Percentiles rank a stretch among this genome's conserved stretches.
These are phyloP conservation scores for Malurus leucopterus DNA, from an alignment of 2,797 vertebrate species.

Conservation along the genomic window DNA sequence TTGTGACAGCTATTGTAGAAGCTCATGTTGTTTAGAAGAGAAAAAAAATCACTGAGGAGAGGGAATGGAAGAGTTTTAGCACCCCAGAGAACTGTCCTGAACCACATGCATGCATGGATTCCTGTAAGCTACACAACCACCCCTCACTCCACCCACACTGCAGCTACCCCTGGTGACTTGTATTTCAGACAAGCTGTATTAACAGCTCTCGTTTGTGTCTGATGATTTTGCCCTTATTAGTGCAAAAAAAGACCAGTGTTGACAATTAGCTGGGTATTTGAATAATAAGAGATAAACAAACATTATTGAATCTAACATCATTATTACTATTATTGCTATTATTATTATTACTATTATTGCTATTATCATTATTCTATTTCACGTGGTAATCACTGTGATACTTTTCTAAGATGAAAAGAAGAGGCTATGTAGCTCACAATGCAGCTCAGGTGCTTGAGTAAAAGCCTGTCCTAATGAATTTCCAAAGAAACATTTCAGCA, in stretches of 20 bases:
- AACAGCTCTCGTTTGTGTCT: not conserved
- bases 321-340: not conserved
- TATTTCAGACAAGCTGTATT: not conserved
- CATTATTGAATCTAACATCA: not conserved
- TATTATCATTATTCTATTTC: not conserved
- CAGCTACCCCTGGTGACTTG: not conserved
- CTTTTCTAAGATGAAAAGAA: not conserved
- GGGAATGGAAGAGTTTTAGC: not conserved
- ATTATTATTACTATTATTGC: not conserved
- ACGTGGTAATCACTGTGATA: not conserved
- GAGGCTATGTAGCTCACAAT: not conserved
- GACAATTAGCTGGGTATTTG: not conserved
- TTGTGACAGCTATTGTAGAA: not conserved
- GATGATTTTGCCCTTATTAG: not conserved
- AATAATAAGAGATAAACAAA: not conserved
- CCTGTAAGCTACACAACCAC: accelerated
- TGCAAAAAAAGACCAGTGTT: not conserved
- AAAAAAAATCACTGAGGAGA: not conserved
- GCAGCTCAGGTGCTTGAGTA: not conserved
- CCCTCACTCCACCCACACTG: accelerated
- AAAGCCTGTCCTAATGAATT: not conserved
- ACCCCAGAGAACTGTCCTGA: not conserved
- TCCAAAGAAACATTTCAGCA: not conserved
- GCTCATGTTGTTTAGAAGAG: not conserved
- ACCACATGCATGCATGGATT: accelerated